phyloP scores from a whole-genome alignment of 2,797 vertebrate genomes.

The Pseudochirops corinnae region DNA sequence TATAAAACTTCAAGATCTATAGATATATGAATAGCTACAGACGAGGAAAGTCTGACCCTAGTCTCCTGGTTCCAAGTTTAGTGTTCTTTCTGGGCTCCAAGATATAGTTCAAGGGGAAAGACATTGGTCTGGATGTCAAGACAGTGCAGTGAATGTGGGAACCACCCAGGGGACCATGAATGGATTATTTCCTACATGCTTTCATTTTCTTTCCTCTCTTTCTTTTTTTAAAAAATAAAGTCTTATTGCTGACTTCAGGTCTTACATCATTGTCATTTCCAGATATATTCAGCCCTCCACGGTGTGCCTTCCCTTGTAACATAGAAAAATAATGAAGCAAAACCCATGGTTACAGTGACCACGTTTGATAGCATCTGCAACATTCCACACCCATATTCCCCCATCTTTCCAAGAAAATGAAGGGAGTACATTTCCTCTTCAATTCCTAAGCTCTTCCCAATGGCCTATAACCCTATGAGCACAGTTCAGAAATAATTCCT shows the following conservation, averaged over 20 bases:
- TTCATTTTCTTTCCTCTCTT: background rate
- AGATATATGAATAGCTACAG: background rate
- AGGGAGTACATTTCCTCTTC: background rate
- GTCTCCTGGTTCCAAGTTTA: background rate
- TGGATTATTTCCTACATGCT: background rate
- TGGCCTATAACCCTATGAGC: background rate
- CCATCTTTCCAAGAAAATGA: background rate
- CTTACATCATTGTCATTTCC: background rate
- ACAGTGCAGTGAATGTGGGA: background rate
- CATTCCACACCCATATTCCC: background rate
- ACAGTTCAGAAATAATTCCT: background rate
- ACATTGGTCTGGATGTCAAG: background rate
- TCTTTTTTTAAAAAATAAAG: background rate
- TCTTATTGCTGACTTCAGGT: background rate
- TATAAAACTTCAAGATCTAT: background rate
- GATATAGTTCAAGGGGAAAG: background rate
- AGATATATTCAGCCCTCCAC: background rate
- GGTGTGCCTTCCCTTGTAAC: background rate
- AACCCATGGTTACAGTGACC: background rate
- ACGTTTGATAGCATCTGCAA: background rate
- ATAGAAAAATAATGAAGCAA: background rate
- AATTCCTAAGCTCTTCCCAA: background rate
- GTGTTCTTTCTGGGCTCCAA: background rate
- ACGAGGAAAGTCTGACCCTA: background rate
- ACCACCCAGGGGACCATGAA: background rate